Percentiles rank a stretch among this genome's conserved stretches.
phyloP scores from a whole-genome alignment of 1,140 invertebrate species.

The Chrysomallon squamiferum region DNA sequence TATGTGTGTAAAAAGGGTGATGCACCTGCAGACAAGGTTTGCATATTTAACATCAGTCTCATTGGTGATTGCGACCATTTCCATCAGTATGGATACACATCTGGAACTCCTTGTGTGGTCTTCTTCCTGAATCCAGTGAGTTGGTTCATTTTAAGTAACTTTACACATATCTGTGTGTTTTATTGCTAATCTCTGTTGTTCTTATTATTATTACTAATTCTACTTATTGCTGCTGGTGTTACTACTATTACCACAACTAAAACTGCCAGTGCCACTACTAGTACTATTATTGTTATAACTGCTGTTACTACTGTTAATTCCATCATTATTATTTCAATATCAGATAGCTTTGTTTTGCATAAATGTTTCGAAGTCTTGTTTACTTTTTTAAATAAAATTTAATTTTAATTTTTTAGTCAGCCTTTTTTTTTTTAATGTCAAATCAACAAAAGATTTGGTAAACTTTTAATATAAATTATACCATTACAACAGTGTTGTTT shows the following conservation, averaged over 20 bases:
- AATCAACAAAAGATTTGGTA: no score
- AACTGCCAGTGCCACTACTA: not conserved
- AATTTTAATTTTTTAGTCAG: not conserved
- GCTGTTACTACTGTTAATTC: not conserved
- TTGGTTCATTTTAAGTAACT: no score
- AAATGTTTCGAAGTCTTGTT: no score
- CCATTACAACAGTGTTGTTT: no score
- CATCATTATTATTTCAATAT: no score
- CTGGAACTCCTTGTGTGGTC: constrained; percentile 20
- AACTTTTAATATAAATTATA: no score
- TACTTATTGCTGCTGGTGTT: not conserved
- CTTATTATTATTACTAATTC: not conserved
- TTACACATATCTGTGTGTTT: not conserved
- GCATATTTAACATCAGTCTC: constrained; percentile 4
- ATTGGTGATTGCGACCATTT: constrained; percentile 14
- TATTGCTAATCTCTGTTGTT: not conserved
- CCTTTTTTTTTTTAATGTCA: not conserved
- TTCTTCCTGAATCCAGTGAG: constrained; percentile 22
- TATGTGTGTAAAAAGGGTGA: constrained; percentile 10
- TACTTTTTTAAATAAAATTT: no score
- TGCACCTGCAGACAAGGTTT: constrained; percentile 20
- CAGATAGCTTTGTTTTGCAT: no score
- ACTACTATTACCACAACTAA: not conserved
- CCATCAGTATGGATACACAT: constrained; percentile 20
- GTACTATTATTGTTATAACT: not conserved